phyloP scores from a whole-genome alignment of 2,113 vertebrate genomes.

The Alexandromys fortis region DNA sequence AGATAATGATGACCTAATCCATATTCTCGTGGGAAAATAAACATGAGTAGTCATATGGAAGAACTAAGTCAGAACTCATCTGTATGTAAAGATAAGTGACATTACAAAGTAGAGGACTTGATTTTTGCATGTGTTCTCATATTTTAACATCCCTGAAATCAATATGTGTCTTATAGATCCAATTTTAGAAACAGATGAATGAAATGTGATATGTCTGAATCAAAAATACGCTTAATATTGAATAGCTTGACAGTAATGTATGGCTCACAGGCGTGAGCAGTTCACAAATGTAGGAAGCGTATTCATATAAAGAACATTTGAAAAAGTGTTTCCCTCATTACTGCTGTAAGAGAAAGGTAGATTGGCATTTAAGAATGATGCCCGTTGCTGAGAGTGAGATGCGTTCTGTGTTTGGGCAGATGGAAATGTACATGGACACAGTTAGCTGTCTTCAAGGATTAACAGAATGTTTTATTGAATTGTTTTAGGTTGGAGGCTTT shows the following conservation, averaged over 20 bases:
- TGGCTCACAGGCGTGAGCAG: neutral
- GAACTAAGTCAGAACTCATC: neutral
- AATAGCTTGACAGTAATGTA: neutral
- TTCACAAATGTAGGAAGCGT: neutral
- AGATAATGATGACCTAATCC: neutral
- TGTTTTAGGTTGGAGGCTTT: neutral
- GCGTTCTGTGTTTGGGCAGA: neutral
- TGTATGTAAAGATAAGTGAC: neutral
- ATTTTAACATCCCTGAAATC: conserved; percentile 28
- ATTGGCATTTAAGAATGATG: neutral
- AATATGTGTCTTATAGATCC: neutral
- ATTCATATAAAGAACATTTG: conserved; percentile 10
- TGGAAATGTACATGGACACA: neutral
- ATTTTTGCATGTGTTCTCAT: neutral
- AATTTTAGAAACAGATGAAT: conserved; percentile 6
- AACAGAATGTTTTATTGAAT: neutral
- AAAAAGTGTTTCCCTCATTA: conserved; percentile 6
- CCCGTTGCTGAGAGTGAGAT: neutral
- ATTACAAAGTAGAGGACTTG: conserved; percentile 2
- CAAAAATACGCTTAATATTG: neutral
- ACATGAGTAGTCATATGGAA: neutral
- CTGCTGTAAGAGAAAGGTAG: neutral
- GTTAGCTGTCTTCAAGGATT: neutral
- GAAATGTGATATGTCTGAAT: neutral
- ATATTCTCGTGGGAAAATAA: neutral